These are phyloP conservation scores for Siniperca obscura DNA, from an alignment of 2,797 vertebrate genomes.

Conservation along the genomic window DNA sequence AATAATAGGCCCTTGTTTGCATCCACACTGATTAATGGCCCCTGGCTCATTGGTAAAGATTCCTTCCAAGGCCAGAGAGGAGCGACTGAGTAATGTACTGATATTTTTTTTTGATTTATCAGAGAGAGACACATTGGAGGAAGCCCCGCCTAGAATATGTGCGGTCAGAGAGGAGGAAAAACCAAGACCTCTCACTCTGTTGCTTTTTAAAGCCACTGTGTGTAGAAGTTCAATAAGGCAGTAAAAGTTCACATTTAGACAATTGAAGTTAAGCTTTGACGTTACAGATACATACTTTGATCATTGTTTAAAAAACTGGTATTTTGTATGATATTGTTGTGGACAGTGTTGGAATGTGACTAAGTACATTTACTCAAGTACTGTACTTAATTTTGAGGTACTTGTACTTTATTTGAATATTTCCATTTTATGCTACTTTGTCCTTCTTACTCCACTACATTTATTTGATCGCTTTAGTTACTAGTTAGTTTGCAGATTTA, in stretches of 20 bases:
- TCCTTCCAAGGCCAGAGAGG: conserved; percentile 21
- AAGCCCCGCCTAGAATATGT: conserved; percentile 81
- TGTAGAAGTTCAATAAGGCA: too few relatives aligned
- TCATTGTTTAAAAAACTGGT: not conserved
- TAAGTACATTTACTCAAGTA: too few relatives aligned
- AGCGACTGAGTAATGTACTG: conserved; percentile 55
- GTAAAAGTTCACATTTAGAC: too few relatives aligned
- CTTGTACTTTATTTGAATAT: too few relatives aligned
- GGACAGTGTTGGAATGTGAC: too few relatives aligned
- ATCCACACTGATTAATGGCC: conserved; percentile 5
- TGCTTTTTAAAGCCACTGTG: not conserved
- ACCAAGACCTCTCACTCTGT: conserved; percentile 51
- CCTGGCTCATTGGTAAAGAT: conserved; percentile 21
- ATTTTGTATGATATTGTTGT: not conserved
- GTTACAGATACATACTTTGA: too few relatives aligned
- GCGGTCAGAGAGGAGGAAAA: conserved; percentile 56
- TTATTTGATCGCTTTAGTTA: too few relatives aligned
- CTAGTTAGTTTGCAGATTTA: too few relatives aligned
- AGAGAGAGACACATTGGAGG: conserved; percentile 64
- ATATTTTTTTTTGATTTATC: conserved; percentile 60
- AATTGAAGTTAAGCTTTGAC: too few relatives aligned
- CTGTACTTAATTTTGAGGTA: too few relatives aligned
- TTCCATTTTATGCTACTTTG: too few relatives aligned
- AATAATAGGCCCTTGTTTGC: not conserved
- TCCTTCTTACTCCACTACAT: too few relatives aligned